Conservation (phyloP, 2,113 vertebrate genomes). For the Myxocyprinus asiaticus region DNA sequence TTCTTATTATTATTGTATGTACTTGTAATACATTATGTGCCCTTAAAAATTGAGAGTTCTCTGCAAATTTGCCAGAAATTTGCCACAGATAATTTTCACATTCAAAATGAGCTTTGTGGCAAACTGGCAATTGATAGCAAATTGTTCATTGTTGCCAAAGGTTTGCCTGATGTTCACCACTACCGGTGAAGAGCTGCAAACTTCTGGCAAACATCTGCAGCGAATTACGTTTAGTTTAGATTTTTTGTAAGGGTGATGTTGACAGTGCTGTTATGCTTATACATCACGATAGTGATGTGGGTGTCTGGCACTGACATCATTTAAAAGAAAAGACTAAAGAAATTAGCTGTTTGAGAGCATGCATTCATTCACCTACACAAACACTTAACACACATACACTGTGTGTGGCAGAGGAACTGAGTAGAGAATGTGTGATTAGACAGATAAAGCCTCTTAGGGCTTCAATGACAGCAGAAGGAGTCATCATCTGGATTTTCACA, state of each 20-base stretch:
- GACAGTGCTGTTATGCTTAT: background rate
- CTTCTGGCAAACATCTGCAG: too few species aligned
- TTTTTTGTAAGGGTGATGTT: background rate
- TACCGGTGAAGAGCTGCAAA: too few species aligned
- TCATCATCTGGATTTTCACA: background rate
- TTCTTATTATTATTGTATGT: too few species aligned
- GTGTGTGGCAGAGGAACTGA: background rate
- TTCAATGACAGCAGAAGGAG: background rate
- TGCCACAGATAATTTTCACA: too few species aligned
- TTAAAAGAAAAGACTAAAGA: background rate
- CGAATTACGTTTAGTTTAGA: too few species aligned
- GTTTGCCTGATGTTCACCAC: too few species aligned
- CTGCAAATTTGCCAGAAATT: too few species aligned
- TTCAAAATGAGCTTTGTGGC: too few species aligned
- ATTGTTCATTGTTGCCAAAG: too few species aligned
- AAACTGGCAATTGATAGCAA: too few species aligned
- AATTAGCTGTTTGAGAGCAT: conserved; percentile 1
- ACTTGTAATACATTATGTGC: too few species aligned
- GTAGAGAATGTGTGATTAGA: background rate
- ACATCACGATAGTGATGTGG: background rate
- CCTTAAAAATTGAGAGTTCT: too few species aligned
- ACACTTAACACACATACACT: background rate
- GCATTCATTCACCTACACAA: background rate
- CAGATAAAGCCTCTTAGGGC: background rate
- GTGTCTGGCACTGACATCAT: background rate